Evolutionary conservation across 2,888 invertebrate species (phyloP).

Genomic region (Nephrotoma flavescens): DNA sequence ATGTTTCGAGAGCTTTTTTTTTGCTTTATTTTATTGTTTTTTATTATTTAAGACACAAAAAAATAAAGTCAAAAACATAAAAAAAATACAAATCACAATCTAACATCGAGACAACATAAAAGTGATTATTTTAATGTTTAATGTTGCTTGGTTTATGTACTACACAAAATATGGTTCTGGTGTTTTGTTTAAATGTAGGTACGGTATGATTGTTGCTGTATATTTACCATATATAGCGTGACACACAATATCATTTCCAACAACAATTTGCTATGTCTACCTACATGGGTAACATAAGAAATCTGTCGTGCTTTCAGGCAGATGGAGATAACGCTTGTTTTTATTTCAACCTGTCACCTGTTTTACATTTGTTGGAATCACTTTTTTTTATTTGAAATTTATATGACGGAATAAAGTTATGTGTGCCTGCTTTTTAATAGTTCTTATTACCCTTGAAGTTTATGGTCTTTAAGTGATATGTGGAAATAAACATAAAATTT

Average conservation of each 20-base stretch:
- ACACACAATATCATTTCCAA: not conserved
- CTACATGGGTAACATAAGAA: not conserved
- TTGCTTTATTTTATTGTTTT: not conserved
- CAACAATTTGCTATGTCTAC: not conserved
- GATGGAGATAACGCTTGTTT: not conserved
- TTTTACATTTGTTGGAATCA: not conserved
- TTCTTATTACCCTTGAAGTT: not conserved
- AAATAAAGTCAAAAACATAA: not conserved
- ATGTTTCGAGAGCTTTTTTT: not conserved
- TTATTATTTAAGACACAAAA: not conserved
- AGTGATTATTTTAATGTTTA: not conserved
- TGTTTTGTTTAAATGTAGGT: not conserved
- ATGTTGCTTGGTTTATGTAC: not conserved
- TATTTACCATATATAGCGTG: not conserved
- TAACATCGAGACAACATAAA: not conserved
- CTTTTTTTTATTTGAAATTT: not conserved
- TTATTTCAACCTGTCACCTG: not conserved
- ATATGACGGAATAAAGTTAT: not conserved
- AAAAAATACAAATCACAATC: not conserved
- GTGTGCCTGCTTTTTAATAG: not conserved
- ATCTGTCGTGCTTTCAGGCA: not conserved
- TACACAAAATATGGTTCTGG: not conserved
- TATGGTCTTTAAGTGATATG: not conserved
- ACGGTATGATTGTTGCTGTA: not conserved
- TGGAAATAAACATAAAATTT: not conserved